phyloP scores from a whole-genome alignment of 2,888 invertebrate species.

The Axea sp. region DNA sequence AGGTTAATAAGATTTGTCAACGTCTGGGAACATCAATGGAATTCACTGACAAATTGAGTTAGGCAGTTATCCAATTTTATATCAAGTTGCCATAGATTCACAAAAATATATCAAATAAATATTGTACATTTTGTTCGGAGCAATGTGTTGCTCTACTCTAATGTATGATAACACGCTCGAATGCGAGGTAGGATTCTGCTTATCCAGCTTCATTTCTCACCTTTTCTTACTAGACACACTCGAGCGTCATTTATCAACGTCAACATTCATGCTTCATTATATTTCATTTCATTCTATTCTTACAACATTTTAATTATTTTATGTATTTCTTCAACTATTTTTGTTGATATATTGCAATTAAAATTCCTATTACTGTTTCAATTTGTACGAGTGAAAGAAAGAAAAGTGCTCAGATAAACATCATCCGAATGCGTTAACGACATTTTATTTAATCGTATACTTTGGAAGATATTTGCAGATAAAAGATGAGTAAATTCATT shows the following conservation, averaged over 20 bases:
- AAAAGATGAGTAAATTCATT: too few relatives aligned
- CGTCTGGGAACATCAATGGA: constrained; percentile 41
- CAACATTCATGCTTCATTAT: constrained; percentile 25
- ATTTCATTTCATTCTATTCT: constrained; percentile 17
- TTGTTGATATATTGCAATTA: too few relatives aligned
- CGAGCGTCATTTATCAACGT: constrained; percentile 24
- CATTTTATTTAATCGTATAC: too few relatives aligned
- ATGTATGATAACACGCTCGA: constrained; percentile 20
- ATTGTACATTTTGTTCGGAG: constrained; percentile 8
- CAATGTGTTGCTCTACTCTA: constrained; percentile 3
- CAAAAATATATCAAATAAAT: constrained; percentile 34
- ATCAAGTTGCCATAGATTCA: constrained; percentile 15
- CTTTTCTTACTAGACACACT: constrained; percentile 8
- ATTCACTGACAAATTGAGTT: constrained; percentile 34
- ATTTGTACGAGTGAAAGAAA: too few relatives aligned
- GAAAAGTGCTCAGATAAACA: too few relatives aligned
- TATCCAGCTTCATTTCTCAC: constrained; percentile 33
- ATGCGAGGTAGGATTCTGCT: constrained; percentile 15
- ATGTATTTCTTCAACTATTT: not conserved
- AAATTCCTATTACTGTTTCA: too few relatives aligned
- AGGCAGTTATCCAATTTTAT: constrained; percentile 36
- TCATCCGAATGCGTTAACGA: too few relatives aligned
- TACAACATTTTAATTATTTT: constrained; percentile 27
- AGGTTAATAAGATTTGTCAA: constrained; percentile 57
- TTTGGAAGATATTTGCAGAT: too few relatives aligned